Base-by-base conservation (phyloP, 2,113 vertebrate genomes). In the Mastomys coucha region DNA sequence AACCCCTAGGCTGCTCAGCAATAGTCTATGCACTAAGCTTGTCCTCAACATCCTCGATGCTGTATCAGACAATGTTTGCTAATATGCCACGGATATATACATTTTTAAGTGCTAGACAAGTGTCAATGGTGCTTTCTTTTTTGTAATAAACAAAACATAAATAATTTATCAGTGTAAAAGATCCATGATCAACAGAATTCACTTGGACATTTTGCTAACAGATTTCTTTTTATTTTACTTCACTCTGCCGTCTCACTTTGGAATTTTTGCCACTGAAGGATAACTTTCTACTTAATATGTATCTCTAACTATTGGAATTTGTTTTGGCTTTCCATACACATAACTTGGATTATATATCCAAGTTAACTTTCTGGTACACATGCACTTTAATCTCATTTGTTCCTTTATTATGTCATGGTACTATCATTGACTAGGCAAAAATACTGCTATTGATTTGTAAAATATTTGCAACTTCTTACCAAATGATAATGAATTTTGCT, bases 401-500 rank as follows among this genome's bases (percentile, higher is more conserved):
- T 63, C 36, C 76, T 92, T 75, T 14, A 78, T 56, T 24, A 11
- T 53, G 31, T 22, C n/a, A 90, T 84, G 13, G 78, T 28, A 93
- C 12, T 91, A 72, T 75, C n/a, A 31, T 11, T 70, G 39, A 63
- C 22, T 75, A 76, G 14, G 14, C 24, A 80, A 93, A 73, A 73
- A 4, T 12, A 84, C n/a, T 85, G 67, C 2, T 73, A 77, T 80
- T 95, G 53, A 94, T 75, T 93, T 60, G 22, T 77, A 73, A 7
- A 73, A 31, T 36, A 26, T 84, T 14, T 95, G 4, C 72, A 84
- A 72, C 42, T 91, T 96, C 75, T 45, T 56, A 88, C 26, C 63
- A 92, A 76, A 53, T 88, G 28, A 81, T 65, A 86, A 36, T 65
- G 31, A 92, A 73, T 76, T 94, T 26, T 85, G 24, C 89, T 92